Evolutionary conservation across 2,888 invertebrate species (phyloP).

Genomic region (Mellilla xanthometata): DNA sequence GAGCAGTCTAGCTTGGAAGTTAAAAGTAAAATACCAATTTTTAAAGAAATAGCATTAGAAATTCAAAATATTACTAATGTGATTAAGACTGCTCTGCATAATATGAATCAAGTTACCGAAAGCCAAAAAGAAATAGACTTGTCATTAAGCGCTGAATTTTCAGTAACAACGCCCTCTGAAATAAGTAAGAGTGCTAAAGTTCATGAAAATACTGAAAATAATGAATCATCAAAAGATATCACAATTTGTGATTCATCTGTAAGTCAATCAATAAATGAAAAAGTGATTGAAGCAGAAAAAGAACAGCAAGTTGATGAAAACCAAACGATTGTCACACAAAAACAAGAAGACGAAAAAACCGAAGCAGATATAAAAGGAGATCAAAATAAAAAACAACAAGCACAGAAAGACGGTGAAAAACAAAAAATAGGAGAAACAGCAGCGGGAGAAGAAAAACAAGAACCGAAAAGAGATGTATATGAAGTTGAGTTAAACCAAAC

Average conservation of each 20-base stretch:
- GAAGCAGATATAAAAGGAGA: neutral
- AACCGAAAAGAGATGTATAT: neutral
- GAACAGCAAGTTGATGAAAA: neutral
- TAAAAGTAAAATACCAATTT: constrained; percentile 70
- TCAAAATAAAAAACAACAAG: neutral
- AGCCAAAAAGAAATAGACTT: too few relatives aligned
- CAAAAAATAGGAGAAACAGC: neutral
- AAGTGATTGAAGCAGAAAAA: neutral
- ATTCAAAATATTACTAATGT: constrained; percentile 38
- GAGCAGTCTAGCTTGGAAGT: constrained; percentile 57
- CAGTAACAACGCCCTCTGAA: too few relatives aligned
- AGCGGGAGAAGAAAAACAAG: neutral
- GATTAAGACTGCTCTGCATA: constrained; percentile 27
- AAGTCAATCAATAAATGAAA: constrained; percentile 3
- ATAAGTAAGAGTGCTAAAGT: too few relatives aligned
- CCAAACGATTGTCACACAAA: too few relatives aligned
- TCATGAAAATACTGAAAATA: too few relatives aligned
- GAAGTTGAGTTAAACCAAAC: too few relatives aligned
- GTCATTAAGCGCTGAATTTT: too few relatives aligned
- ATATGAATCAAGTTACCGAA: constrained; percentile 3
- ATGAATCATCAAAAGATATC: too few relatives aligned
- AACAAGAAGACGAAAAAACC: neutral
- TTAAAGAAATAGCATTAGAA: constrained; percentile 50
- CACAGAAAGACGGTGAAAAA: neutral
- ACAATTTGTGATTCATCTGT: too few relatives aligned